Base-by-base conservation (phyloP, 2,113 vertebrate genomes). In the Ceratotherium simum region DNA sequence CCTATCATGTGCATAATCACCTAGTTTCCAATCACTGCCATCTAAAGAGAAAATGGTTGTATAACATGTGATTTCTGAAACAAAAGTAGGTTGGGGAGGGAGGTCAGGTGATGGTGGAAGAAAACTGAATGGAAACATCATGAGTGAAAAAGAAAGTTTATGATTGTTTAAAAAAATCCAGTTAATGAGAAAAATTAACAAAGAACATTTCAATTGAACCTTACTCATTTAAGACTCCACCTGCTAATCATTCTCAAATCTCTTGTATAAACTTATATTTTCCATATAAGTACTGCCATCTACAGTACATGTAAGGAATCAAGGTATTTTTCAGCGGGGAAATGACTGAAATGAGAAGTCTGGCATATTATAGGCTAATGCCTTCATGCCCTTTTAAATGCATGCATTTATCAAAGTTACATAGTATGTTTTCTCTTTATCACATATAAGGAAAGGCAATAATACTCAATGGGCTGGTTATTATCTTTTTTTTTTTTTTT, bases 11-110 rank as follows among this genome's bases (percentile, higher is more conserved):
- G 25, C 2, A 0, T 27, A 90, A 95, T 65, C 73, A 92, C n/a
- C 29, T 67, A 48, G 42, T 92, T 97, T 94, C 72, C 7, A 97
- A 90, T 94, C 48, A 93, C 46, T 92, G 51, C 33, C 25, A 86
- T 67, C 65, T 58, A 95, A 97, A 87, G 62, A 93, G 64, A 95
- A 97, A 96, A 96, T 88, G 54, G 29, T 56, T 92, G n/a, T 81
- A 60, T 67, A 96, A 83, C 48, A 48, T 31, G 11, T 95, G 86
- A 96, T 82, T 96, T 97, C 90, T 97, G 90, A 96, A 93, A 94
- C n/a, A 58, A 83, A 92, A 64, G 6, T 48, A 7, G 14, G 39
- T 12, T 62, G 42, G 39, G 46, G 39, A 62, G 17, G 62, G 76
- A 89, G 84, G 76, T 79, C 54, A 81, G 60, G 39, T 70, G 80